Base-by-base conservation (phyloP, 2,797 vertebrate species). In the Sebastes hopkinsi region DNA sequence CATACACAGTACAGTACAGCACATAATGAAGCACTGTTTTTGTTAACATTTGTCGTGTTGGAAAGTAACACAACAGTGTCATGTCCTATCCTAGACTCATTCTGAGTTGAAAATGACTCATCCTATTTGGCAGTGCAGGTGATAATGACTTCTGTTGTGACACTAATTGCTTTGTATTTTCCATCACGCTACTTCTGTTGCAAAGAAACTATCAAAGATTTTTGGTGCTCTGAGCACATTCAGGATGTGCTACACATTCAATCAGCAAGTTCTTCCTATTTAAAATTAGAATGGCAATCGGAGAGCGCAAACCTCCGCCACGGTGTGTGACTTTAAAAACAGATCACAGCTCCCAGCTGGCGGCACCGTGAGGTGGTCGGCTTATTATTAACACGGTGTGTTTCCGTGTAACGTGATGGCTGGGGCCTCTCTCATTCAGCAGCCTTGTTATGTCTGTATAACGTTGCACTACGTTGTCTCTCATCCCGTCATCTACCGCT, bases 71-170 rank as follows among this genome's bases (percentile, higher is more conserved):
- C 12, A 12, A 29, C 42, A 23, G 30, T 32, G 65, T 11, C 2
- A 23, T 60, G 22, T 54, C 10, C 30, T 18, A 12, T 27, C 16
- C 13, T 12, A 23, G 11, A 50, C 52, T 34, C 50, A 66, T 52
- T n/a, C 23, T 20, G 30, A 22, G 56, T 13, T 62, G 38, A 22
- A 50, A 72, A n/a, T 68, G 55, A 68, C 32, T 74, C 68, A 65
- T 79, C 29, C 5, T 42, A 6, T 42, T 62, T 67, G 56, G 55
- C 67, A 56, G 13, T 3, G 14, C 5, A 56, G 46, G 29, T 67
- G 67, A 54, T 25, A 58, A 65, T 38, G 25, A 55, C 75, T 71
- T 62, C 32, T 67, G 42, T 25, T 55, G 72, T 72, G 52, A 72
- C 27, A 64, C 50, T 22, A 54, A 54, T 50, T 20, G 46, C 46